These are phyloP conservation scores for Chromoteleia sp. DNA, from an alignment of 2,888 invertebrate species.

Conservation along the genomic window DNA sequence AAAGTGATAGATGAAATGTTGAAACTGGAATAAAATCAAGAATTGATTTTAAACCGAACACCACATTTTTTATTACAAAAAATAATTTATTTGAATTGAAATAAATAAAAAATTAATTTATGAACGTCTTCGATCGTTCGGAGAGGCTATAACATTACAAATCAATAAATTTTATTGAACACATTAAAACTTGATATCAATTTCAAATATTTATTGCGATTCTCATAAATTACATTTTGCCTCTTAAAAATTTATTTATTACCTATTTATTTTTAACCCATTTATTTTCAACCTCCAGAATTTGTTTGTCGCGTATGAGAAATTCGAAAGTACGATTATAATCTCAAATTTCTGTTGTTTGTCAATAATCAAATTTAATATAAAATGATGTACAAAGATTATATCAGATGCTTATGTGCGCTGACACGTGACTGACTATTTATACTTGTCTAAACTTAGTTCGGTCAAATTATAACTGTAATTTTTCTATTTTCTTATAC, in stretches of 20 bases:
- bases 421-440: neutral
- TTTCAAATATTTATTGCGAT: neutral
- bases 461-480: too few relatives aligned
- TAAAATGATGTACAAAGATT: neutral
- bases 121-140: constrained; percentile 6
- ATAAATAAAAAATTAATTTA: constrained; percentile 30
- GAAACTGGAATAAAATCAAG: neutral
- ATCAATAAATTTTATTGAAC: constrained; percentile 24
- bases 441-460: neutral
- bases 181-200: neutral
- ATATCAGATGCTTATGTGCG: neutral
- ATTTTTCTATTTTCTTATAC: neutral
- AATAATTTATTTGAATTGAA: constrained; percentile 20
- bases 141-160: constrained; percentile 7
- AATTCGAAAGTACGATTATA: too few relatives aligned
- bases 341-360: neutral
- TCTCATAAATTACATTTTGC: neutral
- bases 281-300: too few relatives aligned
- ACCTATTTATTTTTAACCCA: neutral
- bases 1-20: neutral
- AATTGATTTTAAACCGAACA: neutral
- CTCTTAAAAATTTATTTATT: neutral
- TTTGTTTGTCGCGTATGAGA: too few relatives aligned
- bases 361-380: neutral
- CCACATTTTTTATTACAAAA: neutral